phyloP scores from a whole-genome alignment of 2,888 invertebrate species.

The Mamestra brassicae region DNA sequence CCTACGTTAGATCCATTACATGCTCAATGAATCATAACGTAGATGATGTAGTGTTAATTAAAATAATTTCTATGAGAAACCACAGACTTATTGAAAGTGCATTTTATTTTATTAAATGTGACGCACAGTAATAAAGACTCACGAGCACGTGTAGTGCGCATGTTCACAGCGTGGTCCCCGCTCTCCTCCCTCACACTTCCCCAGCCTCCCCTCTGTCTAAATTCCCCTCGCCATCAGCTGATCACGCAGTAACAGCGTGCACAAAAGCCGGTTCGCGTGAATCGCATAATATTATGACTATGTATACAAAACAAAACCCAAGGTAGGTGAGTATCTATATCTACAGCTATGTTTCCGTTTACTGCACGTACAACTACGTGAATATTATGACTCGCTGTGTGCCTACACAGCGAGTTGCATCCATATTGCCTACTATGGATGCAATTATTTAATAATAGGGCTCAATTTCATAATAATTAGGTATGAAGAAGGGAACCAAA shows the following conservation, averaged over 20 bases:
- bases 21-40: constrained; percentile 10
- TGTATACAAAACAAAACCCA: constrained; percentile 45
- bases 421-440: constrained; percentile 7
- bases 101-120: constrained; percentile 10
- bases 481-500: neutral
- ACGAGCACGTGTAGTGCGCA: constrained; percentile 85
- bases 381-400: too few relatives aligned
- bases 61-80: constrained; percentile 18
- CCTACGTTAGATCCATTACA: neutral
- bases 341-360: constrained; percentile 17
- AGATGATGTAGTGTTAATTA: neutral
- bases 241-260: constrained; percentile 81
- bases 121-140: constrained; percentile 79
- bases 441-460: neutral
- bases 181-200: constrained; percentile 61
- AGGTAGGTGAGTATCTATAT: constrained; percentile 35
- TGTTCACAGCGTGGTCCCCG: constrained; percentile 78
- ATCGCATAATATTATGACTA: constrained; percentile 50
- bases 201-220: constrained; percentile 53
- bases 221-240: constrained; percentile 72
- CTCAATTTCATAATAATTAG: too few relatives aligned
- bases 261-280: constrained; percentile 74
- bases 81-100: neutral
- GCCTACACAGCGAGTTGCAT: too few relatives aligned
- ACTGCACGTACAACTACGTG: constrained; percentile 1